These are phyloP conservation scores for Rattus norvegicus DNA, from an alignment of 2,113 vertebrate species.

Conservation along the genomic window DNA sequence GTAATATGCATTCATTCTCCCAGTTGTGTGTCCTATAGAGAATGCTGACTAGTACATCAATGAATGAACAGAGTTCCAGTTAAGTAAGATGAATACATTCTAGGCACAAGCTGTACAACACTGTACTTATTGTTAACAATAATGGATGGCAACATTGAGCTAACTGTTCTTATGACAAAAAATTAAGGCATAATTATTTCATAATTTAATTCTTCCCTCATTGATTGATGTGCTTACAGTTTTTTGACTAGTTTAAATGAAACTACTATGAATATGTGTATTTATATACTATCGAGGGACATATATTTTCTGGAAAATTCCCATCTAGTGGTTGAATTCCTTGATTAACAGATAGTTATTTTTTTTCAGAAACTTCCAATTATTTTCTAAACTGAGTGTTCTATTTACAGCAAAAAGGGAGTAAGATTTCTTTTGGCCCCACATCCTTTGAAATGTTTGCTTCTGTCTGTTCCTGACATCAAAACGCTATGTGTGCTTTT, in stretches of 20 bases:
- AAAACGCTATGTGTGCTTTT: too few relatives aligned
- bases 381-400: conserved; percentile 3
- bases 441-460: neutral
- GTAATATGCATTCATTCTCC: neutral
- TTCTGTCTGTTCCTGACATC: neutral
- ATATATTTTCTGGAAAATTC: neutral
- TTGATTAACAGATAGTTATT: neutral
- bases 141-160: neutral
- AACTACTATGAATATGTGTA: neutral
- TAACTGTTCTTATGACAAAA: neutral
- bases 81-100: neutral
- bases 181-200: neutral
- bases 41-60: neutral
- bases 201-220: neutral
- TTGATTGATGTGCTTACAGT: neutral
- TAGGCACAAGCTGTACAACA: neutral
- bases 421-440: neutral
- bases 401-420: neutral
- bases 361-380: neutral
- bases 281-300: neutral
- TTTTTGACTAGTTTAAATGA: neutral
- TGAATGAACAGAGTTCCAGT: neutral
- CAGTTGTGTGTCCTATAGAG: neutral
- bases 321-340: neutral
- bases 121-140: neutral